These are phyloP conservation scores for Odontamblyopus rebecca DNA, from an alignment of 2,797 vertebrate species.

Conservation along the genomic window DNA sequence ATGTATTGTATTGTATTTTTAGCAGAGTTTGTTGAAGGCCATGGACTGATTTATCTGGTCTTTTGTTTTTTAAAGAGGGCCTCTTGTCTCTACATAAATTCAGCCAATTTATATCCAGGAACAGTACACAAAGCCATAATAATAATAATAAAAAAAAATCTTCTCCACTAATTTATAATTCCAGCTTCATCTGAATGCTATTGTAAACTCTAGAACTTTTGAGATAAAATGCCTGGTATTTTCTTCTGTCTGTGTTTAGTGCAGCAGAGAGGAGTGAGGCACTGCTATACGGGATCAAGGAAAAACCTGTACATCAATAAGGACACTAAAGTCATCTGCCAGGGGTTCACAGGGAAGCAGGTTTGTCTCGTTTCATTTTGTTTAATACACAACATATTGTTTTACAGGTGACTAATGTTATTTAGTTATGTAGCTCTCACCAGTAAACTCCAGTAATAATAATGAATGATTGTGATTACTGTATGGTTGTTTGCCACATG, in stretches of 20 bases:
- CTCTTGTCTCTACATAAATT: too few relatives aligned
- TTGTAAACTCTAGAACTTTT: neutral
- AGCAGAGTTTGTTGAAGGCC: neutral
- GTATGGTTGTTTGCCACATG: too few relatives aligned
- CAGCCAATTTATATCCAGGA: too few relatives aligned
- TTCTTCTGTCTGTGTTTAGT: slow-evolving; percentile 72
- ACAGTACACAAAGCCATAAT: too few relatives aligned
- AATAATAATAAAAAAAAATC: too few relatives aligned
- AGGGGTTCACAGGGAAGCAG: slow-evolving; percentile 99
- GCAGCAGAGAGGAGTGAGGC: slow-evolving; percentile 89
- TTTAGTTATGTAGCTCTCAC: too few relatives aligned
- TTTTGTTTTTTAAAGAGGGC: neutral
- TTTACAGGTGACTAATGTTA: neutral
- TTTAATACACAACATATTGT: neutral
- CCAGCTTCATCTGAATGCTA: neutral
- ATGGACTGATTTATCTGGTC: neutral
- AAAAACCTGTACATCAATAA: slow-evolving; percentile 90
- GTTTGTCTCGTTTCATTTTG: slow-evolving; percentile 72
- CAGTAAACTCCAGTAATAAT: too few relatives aligned
- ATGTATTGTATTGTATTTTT: neutral
- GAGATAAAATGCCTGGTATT: neutral
- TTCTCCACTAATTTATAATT: too few relatives aligned
- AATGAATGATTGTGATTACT: too few relatives aligned
- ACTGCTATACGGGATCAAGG: slow-evolving; percentile 86
- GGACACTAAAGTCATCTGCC: slow-evolving; percentile 94